These are phyloP conservation scores for Tetragonula clypearis DNA, from an alignment of 1,140 invertebrate species.

Conservation along the genomic window DNA sequence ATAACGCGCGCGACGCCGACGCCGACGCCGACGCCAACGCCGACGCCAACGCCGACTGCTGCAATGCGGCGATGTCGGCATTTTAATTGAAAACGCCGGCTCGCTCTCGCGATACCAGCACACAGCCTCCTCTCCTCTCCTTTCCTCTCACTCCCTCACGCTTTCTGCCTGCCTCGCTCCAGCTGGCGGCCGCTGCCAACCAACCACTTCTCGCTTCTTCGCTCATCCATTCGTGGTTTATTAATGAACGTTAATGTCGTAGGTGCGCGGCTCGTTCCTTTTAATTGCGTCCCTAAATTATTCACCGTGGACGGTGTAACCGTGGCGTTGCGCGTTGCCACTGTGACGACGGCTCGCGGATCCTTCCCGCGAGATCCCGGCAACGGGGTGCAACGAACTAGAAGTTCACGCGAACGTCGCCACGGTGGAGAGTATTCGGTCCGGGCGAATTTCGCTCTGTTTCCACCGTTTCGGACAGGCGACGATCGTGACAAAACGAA, in stretches of 20 bases:
- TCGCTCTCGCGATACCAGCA: slow-evolving; percentile 45
- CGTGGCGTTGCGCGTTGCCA: background rate
- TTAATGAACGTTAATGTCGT: slow-evolving; percentile 56
- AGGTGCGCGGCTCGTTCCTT: slow-evolving; percentile 42
- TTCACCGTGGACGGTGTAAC: slow-evolving; percentile 32
- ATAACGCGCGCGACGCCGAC: slow-evolving; percentile 41
- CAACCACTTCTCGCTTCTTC: slow-evolving; percentile 48
- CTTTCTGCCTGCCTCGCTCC: background rate
- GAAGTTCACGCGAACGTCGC: background rate
- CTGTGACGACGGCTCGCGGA: background rate
- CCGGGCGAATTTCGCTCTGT: background rate
- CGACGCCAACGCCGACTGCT: slow-evolving; percentile 54
- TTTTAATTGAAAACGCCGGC: slow-evolving; percentile 72
- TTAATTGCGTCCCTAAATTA: slow-evolving; percentile 56
- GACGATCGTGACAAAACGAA: no score
- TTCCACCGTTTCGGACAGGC: no score
- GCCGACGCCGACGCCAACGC: slow-evolving; percentile 43
- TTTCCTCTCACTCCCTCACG: background rate
- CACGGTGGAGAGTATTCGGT: background rate
- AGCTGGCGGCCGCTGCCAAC: background rate
- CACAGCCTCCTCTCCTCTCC: background rate
- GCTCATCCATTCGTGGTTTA: slow-evolving; percentile 57
- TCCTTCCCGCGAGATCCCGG: slow-evolving; percentile 2
- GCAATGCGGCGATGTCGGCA: slow-evolving; percentile 68
- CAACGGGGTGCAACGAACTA: slow-evolving; percentile 18